phyloP scores from a whole-genome alignment of 2,797 vertebrate species.

The Sitta carolinensis region DNA sequence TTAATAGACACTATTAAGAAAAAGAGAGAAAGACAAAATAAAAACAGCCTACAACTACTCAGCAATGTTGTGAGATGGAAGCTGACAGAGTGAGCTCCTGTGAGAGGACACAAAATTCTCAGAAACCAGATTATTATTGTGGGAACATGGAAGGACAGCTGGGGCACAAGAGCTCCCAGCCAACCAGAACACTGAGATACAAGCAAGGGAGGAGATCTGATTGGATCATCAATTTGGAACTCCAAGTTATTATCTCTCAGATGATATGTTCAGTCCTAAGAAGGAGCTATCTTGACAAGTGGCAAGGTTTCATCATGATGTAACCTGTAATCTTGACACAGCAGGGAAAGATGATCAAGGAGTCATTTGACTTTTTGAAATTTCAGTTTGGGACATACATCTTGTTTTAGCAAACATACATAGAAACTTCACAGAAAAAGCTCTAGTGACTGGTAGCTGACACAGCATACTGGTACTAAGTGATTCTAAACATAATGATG shows the following conservation, averaged over 20 bases:
- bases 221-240: background rate
- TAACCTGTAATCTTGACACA: background rate
- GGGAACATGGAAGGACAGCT: background rate
- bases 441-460: background rate
- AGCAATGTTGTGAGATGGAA: background rate
- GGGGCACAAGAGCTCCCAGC: background rate
- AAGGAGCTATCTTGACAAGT: background rate
- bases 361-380: background rate
- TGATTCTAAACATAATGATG: background rate
- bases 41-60: background rate
- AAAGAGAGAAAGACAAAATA: background rate
- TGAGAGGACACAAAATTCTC: background rate
- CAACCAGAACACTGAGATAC: background rate
- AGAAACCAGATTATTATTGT: background rate
- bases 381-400: background rate
- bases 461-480: background rate
- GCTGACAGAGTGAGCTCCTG: background rate
- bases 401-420: background rate
- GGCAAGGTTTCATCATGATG: background rate
- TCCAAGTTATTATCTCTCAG: background rate
- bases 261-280: background rate
- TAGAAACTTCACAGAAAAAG: background rate
- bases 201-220: background rate
- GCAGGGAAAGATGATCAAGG: background rate
- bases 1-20: background rate